A percentile compares a stretch with the other conserved stretches of the same genome.
Evolutionary conservation across 2,797 vertebrate species (phyloP).

Genomic region (Sebastiscus albofasciatus): DNA sequence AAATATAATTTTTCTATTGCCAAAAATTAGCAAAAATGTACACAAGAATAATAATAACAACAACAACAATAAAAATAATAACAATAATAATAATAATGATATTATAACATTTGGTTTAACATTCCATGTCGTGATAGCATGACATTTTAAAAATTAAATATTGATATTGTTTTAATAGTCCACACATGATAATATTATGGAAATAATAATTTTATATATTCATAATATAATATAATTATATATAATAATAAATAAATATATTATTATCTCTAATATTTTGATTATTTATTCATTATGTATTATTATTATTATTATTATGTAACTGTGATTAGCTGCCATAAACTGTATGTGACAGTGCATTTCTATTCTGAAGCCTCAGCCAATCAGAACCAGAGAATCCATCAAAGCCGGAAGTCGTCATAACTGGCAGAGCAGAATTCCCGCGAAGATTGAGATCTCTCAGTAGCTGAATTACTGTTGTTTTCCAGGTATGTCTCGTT

Average conservation of each 20-base stretch:
- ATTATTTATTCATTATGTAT: neutral
- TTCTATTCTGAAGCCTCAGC: constrained; percentile 12
- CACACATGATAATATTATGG: no score
- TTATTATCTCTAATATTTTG: neutral
- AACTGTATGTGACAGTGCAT: neutral
- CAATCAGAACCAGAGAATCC: constrained; percentile 51
- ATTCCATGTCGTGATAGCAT: no score
- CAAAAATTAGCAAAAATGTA: neutral
- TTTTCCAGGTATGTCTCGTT: neutral
- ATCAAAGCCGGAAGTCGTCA: constrained; percentile 68
- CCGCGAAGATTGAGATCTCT: constrained; percentile 57
- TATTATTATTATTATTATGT: neutral
- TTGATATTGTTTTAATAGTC: no score
- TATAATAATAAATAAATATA: no score
- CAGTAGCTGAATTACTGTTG: fast-evolving
- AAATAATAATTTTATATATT: no score
- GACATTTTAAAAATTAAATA: no score
- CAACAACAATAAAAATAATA: no score
- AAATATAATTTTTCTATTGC: neutral
- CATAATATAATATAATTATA: no score
- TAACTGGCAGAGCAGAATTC: neutral
- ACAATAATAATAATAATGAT: no score
- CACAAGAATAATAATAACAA: no score
- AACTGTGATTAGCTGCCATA: neutral
- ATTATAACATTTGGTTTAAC: no score